Conservation (phyloP, 2,113 vertebrate species). For the Chauna torquata region DNA sequence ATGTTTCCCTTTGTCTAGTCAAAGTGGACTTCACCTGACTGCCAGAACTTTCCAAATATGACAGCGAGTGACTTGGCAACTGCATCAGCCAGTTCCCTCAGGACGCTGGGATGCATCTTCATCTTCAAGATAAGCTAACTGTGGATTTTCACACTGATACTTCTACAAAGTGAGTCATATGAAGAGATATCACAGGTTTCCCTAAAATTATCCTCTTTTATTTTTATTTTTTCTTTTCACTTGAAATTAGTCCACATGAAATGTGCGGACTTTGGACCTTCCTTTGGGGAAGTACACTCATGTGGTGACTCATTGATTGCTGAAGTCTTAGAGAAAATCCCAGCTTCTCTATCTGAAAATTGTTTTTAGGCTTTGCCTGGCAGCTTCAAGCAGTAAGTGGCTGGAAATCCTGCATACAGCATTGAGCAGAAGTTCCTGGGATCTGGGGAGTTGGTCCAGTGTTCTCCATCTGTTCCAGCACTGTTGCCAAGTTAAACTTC, state of each 20-base stretch:
- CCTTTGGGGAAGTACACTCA: background rate
- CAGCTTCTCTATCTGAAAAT: background rate
- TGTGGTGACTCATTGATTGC: background rate
- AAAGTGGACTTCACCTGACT: no score
- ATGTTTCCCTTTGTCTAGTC: no score
- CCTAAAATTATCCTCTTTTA: background rate
- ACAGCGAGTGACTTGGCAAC: no score
- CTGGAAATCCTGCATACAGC: conserved; percentile 31
- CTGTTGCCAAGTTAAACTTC: conserved; percentile 23
- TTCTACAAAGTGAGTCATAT: background rate
- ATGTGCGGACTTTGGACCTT: background rate
- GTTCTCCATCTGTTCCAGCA: conserved; percentile 54
- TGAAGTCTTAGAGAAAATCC: conserved; percentile 5
- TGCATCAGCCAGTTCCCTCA: no score
- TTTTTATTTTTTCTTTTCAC: background rate
- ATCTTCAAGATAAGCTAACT: background rate
- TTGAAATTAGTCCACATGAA: background rate
- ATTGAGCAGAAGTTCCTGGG: conserved; percentile 39
- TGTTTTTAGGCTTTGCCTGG: background rate
- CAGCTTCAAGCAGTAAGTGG: background rate
- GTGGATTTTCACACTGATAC: background rate
- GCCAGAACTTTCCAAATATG: no score
- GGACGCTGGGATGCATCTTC: no score
- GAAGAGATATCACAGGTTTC: background rate
- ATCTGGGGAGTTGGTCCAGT: conserved; percentile 18